Conservation (phyloP, 2,888 invertebrate species). For the Bugula neritina region DNA sequence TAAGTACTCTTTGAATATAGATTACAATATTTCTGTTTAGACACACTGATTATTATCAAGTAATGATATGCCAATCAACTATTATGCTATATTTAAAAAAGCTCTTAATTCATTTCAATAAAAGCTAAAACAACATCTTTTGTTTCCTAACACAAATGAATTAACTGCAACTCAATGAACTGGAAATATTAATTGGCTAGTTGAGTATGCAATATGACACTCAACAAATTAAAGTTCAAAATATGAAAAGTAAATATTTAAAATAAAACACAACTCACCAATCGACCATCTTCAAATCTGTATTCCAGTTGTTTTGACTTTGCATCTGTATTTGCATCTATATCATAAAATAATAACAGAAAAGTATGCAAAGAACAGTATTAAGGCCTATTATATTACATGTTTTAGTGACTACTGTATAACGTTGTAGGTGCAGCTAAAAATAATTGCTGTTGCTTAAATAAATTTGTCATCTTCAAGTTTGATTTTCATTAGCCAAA, state of each 20-base stretch:
- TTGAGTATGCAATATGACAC: not conserved
- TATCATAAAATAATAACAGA: not conserved
- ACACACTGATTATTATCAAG: not conserved
- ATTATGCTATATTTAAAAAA: not conserved
- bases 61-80: not conserved
- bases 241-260: not conserved
- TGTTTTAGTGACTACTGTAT: too few relatives aligned
- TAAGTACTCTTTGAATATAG: too few relatives aligned
- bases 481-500: too few relatives aligned
- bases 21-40: too few relatives aligned
- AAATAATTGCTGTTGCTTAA: too few relatives aligned
- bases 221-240: not conserved
- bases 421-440: too few relatives aligned
- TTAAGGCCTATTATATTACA: too few relatives aligned
- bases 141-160: not conserved
- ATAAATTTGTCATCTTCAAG: too few relatives aligned
- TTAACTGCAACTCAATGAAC: not conserved
- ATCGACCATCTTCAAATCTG: conserved; percentile 46
- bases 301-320: conserved; percentile 38
- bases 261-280: conserved; percentile 36
- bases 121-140: not conserved
- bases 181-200: too few relatives aligned
- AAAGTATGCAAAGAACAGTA: too few relatives aligned
- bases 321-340: not conserved
- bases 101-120: not conserved